These are phyloP conservation scores for Xestia rhomboidea DNA, from an alignment of 2,888 invertebrate genomes.

Conservation along the genomic window DNA sequence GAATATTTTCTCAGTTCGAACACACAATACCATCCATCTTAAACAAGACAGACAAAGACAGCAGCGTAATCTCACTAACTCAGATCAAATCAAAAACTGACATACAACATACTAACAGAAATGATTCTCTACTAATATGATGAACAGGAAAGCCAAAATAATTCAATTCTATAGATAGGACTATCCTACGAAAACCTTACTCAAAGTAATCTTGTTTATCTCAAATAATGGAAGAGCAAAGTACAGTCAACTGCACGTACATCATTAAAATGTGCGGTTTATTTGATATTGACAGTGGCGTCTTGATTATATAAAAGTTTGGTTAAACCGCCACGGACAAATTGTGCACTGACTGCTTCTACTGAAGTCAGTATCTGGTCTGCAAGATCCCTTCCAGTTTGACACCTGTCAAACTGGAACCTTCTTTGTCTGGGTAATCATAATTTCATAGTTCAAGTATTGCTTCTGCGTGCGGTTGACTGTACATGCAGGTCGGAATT, in stretches of 20 bases:
- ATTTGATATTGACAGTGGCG: not conserved
- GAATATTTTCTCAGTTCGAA: not conserved
- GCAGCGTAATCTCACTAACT: not conserved
- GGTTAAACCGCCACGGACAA: not conserved
- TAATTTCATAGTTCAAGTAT: too few relatives aligned
- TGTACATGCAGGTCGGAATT: not conserved
- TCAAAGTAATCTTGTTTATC: conserved; percentile 38
- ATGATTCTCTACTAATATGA: conserved; percentile 18
- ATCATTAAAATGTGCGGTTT: not conserved
- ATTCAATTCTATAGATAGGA: conserved; percentile 27
- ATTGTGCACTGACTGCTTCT: not conserved
- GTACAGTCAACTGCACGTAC: conserved; percentile 10
- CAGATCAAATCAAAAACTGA: conserved; percentile 3
- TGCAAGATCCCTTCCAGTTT: not conserved
- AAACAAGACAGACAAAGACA: not conserved
- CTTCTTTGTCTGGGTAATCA: too few relatives aligned
- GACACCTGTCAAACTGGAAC: too few relatives aligned
- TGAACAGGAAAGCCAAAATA: conserved; percentile 22
- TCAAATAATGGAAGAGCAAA: conserved; percentile 10
- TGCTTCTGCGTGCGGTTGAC: not conserved
- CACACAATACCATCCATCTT: not conserved
- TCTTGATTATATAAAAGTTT: not conserved
- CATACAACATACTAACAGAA: conserved; percentile 24
- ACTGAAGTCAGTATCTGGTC: not conserved
- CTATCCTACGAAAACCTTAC: conserved; percentile 1